Percentiles rank a stretch among this genome's conserved stretches.
Conservation (phyloP, 2,888 invertebrate genomes). For the Drosophila subsilvestris region DNA sequence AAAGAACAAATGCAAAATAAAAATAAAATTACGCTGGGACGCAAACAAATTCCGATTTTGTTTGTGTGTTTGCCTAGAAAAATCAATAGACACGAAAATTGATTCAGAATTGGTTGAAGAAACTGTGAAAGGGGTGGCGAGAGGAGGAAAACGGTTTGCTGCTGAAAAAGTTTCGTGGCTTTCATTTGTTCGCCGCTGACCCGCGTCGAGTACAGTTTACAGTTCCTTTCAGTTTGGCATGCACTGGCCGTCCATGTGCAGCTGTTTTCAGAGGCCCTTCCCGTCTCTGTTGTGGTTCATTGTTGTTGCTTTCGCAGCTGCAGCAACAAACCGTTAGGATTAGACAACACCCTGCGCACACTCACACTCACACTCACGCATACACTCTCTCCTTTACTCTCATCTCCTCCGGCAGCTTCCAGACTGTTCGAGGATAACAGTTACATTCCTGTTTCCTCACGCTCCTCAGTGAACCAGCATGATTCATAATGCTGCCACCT, state of each 20-base stretch:
- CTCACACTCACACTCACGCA: constrained; percentile 30
- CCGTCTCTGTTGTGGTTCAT: constrained; percentile 52
- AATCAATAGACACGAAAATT: constrained; percentile 59
- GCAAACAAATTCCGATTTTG: neutral
- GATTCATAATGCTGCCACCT: constrained; percentile 18
- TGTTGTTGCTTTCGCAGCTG: constrained; percentile 70
- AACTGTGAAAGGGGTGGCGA: neutral
- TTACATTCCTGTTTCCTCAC: neutral
- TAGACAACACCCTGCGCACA: constrained; percentile 42
- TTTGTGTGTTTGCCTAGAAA: constrained; percentile 50
- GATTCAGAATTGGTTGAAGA: constrained; percentile 6
- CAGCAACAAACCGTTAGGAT: constrained; percentile 30
- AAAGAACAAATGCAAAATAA: constrained; percentile 15
- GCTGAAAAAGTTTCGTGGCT: neutral
- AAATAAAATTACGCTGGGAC: constrained; percentile 6
- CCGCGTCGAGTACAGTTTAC: constrained; percentile 44
- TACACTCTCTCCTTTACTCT: constrained; percentile 5
- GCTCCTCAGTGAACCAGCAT: constrained; percentile 13
- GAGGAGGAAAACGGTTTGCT: neutral
- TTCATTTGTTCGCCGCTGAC: constrained; percentile 3
- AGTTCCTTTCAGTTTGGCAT: constrained; percentile 63
- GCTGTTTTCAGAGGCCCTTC: constrained; percentile 63
- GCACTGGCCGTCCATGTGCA: constrained; percentile 50
- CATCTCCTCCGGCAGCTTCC: constrained; percentile 44
- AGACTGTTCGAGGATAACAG: constrained; percentile 23